Base-by-base conservation (phyloP, 1,140 invertebrate genomes). In the Drosophila lini region DNA sequence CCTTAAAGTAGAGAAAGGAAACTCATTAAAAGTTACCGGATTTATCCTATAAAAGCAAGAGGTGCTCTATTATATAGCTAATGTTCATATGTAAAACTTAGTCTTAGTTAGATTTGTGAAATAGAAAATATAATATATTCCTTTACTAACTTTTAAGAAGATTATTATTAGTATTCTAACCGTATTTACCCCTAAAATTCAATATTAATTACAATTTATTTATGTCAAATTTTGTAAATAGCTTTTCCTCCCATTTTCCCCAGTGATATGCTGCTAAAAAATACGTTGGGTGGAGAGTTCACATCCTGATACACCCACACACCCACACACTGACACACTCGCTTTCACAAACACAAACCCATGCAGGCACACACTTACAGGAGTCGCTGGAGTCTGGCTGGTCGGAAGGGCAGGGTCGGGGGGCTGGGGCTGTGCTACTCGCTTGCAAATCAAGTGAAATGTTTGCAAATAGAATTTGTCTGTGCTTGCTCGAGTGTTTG, bases 401-500 rank as follows among this genome's bases (percentile, higher is more conserved):
- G 60, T 16, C 45, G 31, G 34, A 50, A 50, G 47, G 47, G 19
- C 11, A 28, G 41, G 25, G 45, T 36, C 40, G 38, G 32, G 1
- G 31, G 34, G 25, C 15, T 42, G 41, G 44, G 59, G 19, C 52
- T 53, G 19, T 80, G 85, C 85, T 84, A 90, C 85, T 91, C 86
- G 81, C 86, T 91, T 91, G 90, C 85, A 91, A 91, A 91, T 91
- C 90, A 91, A 91, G 90, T 91, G 90, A 91, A 91, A 91, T 91
- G 90, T 91, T 91, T 91, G 81, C 90, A 91, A 91, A 91, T 91
- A 91, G 90, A 91, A 91, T 91, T 91, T 91, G 90, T 91, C 90
- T 90, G 86, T 91, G 90, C 90, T 90, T 91, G 90, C 90, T 89
- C 77, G 83, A 91, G 90, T 91, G 86, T 91, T 85, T 90, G 90